These are phyloP conservation scores for Erebia epiphron DNA, from an alignment of 2,888 invertebrate genomes.

Conservation along the genomic window DNA sequence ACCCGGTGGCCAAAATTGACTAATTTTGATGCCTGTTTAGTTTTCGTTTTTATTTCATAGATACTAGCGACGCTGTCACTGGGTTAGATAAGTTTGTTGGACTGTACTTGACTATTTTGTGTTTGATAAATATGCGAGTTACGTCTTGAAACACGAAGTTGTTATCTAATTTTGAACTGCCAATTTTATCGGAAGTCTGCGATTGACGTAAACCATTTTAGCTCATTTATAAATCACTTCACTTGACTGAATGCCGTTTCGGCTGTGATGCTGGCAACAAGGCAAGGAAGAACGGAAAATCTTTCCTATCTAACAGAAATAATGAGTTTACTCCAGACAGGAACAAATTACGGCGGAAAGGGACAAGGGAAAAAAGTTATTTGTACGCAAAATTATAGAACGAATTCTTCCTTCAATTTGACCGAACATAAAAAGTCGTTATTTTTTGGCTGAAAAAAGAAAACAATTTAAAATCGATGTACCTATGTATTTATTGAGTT, in stretches of 20 bases:
- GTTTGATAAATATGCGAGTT: too few relatives aligned
- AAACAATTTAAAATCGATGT: too few relatives aligned
- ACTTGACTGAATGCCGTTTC: not conserved
- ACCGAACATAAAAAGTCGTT: not conserved
- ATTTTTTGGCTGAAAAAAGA: not conserved
- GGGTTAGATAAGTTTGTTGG: too few relatives aligned
- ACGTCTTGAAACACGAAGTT: too few relatives aligned
- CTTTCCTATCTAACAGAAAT: conserved; percentile 4
- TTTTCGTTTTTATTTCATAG: too few relatives aligned
- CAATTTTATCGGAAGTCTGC: too few relatives aligned
- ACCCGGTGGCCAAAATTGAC: too few relatives aligned
- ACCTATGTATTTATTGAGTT: too few relatives aligned
- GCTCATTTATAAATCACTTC: not conserved
- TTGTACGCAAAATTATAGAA: conserved; percentile 6
- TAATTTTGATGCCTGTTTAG: too few relatives aligned
- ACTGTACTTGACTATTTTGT: too few relatives aligned
- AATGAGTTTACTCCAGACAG: conserved; percentile 2
- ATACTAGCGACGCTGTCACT: too few relatives aligned
- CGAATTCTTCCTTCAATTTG: conserved; percentile 7
- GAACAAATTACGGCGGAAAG: conserved; percentile 1
- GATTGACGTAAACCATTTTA: not conserved
- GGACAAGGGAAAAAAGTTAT: conserved; percentile 13
- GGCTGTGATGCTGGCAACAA: not conserved
- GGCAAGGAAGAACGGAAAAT: not conserved
- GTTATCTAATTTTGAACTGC: too few relatives aligned